Conservation (phyloP, 2,113 vertebrate species). For the Proteles cristata region DNA sequence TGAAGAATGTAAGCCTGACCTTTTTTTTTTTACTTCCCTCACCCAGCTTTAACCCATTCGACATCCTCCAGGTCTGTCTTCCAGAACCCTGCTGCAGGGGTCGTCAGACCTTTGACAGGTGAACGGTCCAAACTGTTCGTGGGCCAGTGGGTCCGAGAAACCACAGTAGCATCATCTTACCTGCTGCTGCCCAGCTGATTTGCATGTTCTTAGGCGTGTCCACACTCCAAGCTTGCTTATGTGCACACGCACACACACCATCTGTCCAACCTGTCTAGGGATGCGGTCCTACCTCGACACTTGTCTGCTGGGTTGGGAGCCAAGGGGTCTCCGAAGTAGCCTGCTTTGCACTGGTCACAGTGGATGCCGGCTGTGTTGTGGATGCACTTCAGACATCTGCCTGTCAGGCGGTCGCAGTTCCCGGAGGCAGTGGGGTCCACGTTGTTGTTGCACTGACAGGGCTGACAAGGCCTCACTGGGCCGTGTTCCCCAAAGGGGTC, state of each 20-base stretch:
- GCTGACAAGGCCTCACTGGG: conserved; percentile 85
- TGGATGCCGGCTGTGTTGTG: conserved; percentile 92
- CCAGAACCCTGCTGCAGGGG: neutral
- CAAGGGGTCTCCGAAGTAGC: conserved; percentile 92
- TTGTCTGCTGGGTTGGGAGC: conserved; percentile 84
- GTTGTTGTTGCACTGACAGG: conserved; percentile 89
- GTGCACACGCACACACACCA: neutral
- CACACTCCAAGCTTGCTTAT: neutral
- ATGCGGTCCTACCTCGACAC: conserved; percentile 87
- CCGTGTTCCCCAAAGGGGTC: conserved; percentile 86
- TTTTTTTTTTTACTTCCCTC: neutral
- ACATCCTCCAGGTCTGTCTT: neutral
- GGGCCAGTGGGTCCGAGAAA: neutral
- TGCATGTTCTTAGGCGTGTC: neutral
- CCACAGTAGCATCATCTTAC: rapidly evolving
- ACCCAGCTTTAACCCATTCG: neutral
- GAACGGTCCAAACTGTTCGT: neutral
- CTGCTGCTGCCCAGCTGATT: neutral
- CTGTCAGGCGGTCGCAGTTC: conserved; percentile 91
- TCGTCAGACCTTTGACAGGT: neutral
- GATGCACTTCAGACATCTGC: conserved; percentile 95
- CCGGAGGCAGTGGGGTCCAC: conserved; percentile 89
- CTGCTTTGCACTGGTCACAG: conserved; percentile 94
- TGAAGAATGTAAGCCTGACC: conserved; percentile 56
- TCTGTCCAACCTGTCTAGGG: rapidly evolving